A percentile compares a stretch with the other conserved stretches of the same genome.
phyloP scores from a whole-genome alignment of 2,797 vertebrate genomes.

The Cetoscarus ocellatus region DNA sequence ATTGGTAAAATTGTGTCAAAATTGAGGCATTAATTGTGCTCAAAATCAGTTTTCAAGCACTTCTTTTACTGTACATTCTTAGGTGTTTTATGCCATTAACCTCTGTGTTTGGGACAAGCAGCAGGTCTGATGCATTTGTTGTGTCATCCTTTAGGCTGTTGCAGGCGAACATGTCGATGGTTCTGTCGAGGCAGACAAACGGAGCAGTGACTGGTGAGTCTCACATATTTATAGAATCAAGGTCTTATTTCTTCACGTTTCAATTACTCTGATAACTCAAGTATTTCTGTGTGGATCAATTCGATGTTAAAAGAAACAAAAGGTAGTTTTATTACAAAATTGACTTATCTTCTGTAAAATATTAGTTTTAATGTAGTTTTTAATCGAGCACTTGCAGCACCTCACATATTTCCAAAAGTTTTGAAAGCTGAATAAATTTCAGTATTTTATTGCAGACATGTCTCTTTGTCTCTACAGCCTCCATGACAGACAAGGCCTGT shows the following conservation, averaged over 20 bases:
- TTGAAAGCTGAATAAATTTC: too few species aligned
- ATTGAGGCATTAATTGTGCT: too few species aligned
- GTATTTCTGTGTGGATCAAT: neutral
- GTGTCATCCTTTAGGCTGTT: conserved; percentile 88
- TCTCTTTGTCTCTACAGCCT: too few species aligned
- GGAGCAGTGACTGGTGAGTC: neutral
- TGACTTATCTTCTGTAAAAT: too few species aligned
- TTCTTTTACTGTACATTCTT: conserved; percentile 3
- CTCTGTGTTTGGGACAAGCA: conserved; percentile 90
- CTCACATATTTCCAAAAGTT: too few species aligned
- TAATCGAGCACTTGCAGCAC: too few species aligned
- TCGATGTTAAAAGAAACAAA: neutral
- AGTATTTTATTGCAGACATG: too few species aligned
- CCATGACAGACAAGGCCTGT: too few species aligned
- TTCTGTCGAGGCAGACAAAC: conserved; percentile 75
- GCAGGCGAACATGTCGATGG: conserved; percentile 93
- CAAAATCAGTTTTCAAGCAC: too few species aligned
- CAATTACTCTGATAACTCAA: neutral
- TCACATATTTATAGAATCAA: neutral
- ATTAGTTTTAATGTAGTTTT: too few species aligned
- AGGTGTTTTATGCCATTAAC: conserved; percentile 70
- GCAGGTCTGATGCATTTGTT: conserved; percentile 85
- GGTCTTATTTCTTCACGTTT: neutral
- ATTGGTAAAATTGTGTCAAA: neutral
- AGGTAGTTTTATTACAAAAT: too few species aligned